Conservation (phyloP, 2,888 invertebrate species). For the Tetheella fluctuosa region DNA sequence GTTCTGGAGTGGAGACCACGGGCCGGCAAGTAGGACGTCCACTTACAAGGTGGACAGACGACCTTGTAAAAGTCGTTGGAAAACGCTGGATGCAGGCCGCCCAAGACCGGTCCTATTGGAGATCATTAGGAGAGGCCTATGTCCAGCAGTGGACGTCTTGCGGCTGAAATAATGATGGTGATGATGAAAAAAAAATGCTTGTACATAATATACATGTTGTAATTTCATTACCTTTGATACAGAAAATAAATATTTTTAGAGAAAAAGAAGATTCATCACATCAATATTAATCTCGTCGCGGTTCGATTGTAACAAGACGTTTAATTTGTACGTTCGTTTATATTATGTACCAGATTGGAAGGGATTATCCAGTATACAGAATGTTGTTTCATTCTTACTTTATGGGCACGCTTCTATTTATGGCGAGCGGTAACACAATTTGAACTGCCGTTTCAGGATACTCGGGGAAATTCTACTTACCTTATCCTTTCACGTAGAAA, state of each 20-base stretch:
- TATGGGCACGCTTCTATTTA: constrained; percentile 52
- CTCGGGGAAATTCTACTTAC: constrained; percentile 72
- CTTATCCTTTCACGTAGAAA: constrained; percentile 84
- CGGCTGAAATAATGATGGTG: too few species aligned
- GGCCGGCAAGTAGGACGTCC: too few species aligned
- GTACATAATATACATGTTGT: too few species aligned
- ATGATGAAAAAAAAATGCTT: too few species aligned
- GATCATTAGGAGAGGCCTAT: too few species aligned
- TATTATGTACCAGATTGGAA: constrained; percentile 13
- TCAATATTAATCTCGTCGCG: constrained; percentile 9
- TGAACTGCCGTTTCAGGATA: constrained; percentile 60
- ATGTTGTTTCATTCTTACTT: constrained; percentile 24
- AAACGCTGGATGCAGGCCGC: too few species aligned
- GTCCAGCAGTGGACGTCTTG: too few species aligned
- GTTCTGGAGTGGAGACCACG: too few species aligned
- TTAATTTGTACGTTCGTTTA: constrained; percentile 7
- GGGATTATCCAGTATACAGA: constrained; percentile 26
- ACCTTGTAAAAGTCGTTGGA: too few species aligned
- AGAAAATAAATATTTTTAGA: constrained; percentile 1
- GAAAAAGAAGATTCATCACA: constrained; percentile 6
- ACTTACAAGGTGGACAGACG: too few species aligned
- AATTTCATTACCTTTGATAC: too few species aligned
- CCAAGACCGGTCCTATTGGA: too few species aligned
- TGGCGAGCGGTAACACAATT: constrained; percentile 69
- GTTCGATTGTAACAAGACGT: constrained; percentile 8